A percentile compares a stretch with the other conserved stretches of the same genome.
Evolutionary conservation across 2,113 vertebrate species (phyloP).

Genomic region (Pterocles orientalis): DNA sequence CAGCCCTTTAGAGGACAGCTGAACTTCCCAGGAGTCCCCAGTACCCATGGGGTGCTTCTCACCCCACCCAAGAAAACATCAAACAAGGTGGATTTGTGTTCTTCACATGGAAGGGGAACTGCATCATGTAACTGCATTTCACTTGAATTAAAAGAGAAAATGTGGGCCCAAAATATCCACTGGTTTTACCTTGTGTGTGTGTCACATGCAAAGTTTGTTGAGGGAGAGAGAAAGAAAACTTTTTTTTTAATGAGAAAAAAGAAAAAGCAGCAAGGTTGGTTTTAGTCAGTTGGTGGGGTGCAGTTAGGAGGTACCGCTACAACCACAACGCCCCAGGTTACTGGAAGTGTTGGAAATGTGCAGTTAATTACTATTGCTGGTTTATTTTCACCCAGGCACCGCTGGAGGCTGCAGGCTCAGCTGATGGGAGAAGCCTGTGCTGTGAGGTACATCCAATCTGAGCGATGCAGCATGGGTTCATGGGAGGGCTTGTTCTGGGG

Average conservation of each 20-base stretch:
- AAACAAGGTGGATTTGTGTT: neutral
- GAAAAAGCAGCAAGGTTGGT: neutral
- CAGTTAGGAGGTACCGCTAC: rapidly evolving
- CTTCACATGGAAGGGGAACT: neutral
- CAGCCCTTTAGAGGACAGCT: neutral
- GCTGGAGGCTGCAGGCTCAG: neutral
- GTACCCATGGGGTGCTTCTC: neutral
- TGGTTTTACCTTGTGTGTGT: neutral
- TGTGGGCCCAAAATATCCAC: rapidly evolving
- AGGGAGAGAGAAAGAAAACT: neutral
- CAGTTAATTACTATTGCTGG: neutral
- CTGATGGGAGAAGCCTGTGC: neutral
- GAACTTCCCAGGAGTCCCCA: neutral
- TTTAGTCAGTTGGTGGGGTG: neutral
- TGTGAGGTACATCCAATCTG: rapidly evolving
- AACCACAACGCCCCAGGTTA: neutral
- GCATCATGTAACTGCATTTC: neutral
- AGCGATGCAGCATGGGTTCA: rapidly evolving
- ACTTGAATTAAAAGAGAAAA: neutral
- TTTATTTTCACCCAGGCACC: neutral
- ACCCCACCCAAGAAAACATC: neutral
- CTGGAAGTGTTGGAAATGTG: neutral
- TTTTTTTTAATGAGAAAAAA: neutral
- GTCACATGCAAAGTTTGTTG: neutral
- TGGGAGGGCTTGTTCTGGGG: neutral